A percentile compares a stretch with the other conserved stretches of the same genome.
Conservation (phyloP, 1,140 invertebrate genomes). For the Scaptodrosophila lebanonensis region DNA sequence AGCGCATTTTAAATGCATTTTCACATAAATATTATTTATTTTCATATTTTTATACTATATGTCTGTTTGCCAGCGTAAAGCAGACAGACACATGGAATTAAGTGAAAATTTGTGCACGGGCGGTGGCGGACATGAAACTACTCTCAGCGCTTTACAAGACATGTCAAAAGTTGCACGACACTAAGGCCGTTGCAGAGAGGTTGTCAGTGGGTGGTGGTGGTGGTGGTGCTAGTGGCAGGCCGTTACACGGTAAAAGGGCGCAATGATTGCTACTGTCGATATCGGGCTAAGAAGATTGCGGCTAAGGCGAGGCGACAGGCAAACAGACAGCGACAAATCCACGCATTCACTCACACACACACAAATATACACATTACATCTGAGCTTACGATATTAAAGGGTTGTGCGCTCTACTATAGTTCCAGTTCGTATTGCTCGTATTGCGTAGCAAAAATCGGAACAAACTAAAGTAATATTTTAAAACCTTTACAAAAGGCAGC, state of each 20-base stretch:
- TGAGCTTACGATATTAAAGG: too few species aligned
- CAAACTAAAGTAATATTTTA: too few species aligned
- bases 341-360: conserved; percentile 7
- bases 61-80: background rate
- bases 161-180: conserved; percentile 66
- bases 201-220: too few species aligned
- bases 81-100: background rate
- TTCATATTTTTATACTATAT: conserved; percentile 18
- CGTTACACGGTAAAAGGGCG: too few species aligned
- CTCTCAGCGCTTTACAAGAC: conserved; percentile 63
- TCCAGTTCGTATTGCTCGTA: too few species aligned
- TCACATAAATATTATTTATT: conserved; percentile 39
- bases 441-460: too few species aligned
- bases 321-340: conserved; percentile 10
- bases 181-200: background rate
- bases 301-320: background rate
- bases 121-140: conserved; percentile 61
- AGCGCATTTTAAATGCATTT: conserved; percentile 56
- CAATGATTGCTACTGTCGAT: conserved; percentile 50
- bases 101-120: too few species aligned
- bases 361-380: background rate
- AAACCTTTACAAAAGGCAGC: too few species aligned
- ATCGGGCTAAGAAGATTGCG: conserved; percentile 11
- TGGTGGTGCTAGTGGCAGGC: too few species aligned
- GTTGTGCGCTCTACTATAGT: too few species aligned